Percentiles rank a stretch among this genome's conserved stretches.
These are phyloP conservation scores for Dendrolimus houi DNA, from an alignment of 2,888 invertebrate genomes.

Conservation along the genomic window DNA sequence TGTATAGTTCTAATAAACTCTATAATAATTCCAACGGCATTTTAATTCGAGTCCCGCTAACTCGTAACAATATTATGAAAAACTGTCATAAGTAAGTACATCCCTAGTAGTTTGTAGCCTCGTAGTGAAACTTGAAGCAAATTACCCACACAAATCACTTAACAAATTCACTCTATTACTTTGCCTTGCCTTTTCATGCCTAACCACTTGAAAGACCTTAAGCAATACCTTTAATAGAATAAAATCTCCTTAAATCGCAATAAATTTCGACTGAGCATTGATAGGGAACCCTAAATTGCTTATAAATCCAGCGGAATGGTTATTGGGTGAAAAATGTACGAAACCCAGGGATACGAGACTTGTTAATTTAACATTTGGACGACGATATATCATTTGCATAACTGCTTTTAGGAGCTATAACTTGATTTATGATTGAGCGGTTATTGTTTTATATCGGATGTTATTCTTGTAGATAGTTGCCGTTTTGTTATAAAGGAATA, in stretches of 20 bases:
- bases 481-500: no score
- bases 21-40: no score
- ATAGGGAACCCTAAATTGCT: constrained; percentile 33
- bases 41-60: no score
- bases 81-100: no score
- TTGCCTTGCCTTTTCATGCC: background rate
- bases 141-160: background rate
- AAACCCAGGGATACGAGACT: constrained; percentile 18
- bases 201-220: background rate
- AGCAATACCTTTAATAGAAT: constrained; percentile 25
- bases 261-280: constrained; percentile 29
- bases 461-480: no score
- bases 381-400: constrained; percentile 3
- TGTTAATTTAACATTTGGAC: constrained; percentile 31
- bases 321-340: constrained; percentile 37
- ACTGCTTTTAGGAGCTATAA: background rate
- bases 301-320: constrained; percentile 39
- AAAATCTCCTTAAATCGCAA: constrained; percentile 30
- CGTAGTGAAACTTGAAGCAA: background rate
- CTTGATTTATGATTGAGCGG: background rate
- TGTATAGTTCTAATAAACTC: no score
- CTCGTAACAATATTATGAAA: no score
- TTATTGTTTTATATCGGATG: background rate
- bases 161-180: background rate
- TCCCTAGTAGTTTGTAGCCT: no score